Conservation (phyloP, 2,797 vertebrate species). For the Pipistrellus pipistrellus region DNA sequence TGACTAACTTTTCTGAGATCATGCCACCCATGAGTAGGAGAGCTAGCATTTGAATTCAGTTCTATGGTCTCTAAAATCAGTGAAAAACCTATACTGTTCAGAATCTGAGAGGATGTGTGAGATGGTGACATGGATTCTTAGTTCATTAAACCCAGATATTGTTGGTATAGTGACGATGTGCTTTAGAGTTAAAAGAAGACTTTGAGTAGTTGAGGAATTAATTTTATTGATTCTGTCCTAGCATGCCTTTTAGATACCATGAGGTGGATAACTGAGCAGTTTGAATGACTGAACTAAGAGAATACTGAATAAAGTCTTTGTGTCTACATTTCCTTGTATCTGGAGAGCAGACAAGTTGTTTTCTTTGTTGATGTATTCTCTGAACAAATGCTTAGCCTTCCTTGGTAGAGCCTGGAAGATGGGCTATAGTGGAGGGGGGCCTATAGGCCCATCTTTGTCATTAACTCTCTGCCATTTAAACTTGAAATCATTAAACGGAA, state of each 20-base stretch:
- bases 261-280: background rate
- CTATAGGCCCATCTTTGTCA: background rate
- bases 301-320: background rate
- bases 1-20: background rate
- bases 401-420: background rate
- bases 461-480: background rate
- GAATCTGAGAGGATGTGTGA: background rate
- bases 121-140: background rate
- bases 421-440: background rate
- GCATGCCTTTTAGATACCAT: background rate
- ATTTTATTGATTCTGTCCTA: background rate
- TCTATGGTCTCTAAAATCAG: background rate
- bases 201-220: background rate
- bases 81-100: background rate
- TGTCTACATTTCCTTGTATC: background rate
- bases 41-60: background rate
- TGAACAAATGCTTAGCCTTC: background rate
- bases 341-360: background rate
- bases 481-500: background rate
- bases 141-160: background rate
- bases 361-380: slow-evolving; percentile 10
- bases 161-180: background rate
- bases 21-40: background rate
- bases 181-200: background rate
- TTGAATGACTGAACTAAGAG: background rate